These are phyloP conservation scores for Atopsyche davidsoni DNA, from an alignment of 1,140 invertebrate genomes.

Conservation along the genomic window DNA sequence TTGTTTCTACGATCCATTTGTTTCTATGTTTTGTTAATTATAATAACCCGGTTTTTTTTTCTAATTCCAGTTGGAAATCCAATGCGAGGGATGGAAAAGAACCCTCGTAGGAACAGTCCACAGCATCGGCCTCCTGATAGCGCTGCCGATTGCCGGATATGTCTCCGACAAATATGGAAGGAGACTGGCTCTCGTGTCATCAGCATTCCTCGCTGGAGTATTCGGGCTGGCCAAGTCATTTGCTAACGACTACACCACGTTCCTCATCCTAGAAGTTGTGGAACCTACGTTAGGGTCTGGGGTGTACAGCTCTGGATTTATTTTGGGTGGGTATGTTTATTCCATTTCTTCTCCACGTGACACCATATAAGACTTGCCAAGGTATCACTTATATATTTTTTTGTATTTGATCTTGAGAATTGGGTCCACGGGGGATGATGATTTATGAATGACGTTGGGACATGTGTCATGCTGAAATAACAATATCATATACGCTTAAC, in stretches of 20 bases:
- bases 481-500: no score
- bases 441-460: no score
- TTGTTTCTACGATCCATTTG: no score
- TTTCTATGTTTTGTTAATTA: conserved; percentile 5
- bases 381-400: no score
- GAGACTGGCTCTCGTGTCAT: conserved; percentile 54
- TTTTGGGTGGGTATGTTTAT: conserved; percentile 37
- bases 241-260: conserved; percentile 59
- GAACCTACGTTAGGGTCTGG: conserved; percentile 51
- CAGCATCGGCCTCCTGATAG: conserved; percentile 62
- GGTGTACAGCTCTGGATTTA: conserved; percentile 43
- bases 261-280: conserved; percentile 58
- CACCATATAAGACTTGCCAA: no score
- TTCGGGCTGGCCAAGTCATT: conserved; percentile 60
- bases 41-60: conserved; percentile 1
- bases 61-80: conserved; percentile 38
- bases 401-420: no score
- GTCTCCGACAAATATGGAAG: conserved; percentile 62
- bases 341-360: no score
- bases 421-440: no score
- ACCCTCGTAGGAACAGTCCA: conserved; percentile 65
- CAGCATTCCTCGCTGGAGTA: conserved; percentile 52
- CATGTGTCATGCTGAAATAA: no score
- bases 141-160: conserved; percentile 61
- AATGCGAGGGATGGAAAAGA: conserved; percentile 58